Percentiles rank a stretch among this genome's conserved stretches.
These are phyloP conservation scores for Prostheceraeus crozeri DNA, from an alignment of 2,888 invertebrate species.

Conservation along the genomic window DNA sequence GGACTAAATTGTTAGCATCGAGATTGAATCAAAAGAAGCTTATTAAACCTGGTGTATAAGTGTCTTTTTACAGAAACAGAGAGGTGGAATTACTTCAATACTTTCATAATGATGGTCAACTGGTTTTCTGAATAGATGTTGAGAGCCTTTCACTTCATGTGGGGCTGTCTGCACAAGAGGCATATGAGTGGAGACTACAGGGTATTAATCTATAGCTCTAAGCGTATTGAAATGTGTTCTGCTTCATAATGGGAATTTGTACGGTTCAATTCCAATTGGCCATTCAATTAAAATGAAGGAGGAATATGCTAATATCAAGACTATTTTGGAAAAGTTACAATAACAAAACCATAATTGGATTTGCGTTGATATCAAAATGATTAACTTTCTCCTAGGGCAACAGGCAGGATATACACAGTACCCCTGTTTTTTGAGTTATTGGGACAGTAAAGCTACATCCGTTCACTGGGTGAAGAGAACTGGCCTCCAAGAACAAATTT, in stretches of 20 bases:
- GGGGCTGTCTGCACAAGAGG: too few relatives aligned
- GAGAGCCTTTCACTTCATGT: too few relatives aligned
- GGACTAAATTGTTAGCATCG: too few relatives aligned
- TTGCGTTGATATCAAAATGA: slow-evolving; percentile 1
- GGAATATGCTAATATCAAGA: slow-evolving; percentile 19
- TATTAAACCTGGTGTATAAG: too few relatives aligned
- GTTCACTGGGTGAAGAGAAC: slow-evolving; percentile 23
- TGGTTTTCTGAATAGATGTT: too few relatives aligned
- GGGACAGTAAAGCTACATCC: slow-evolving; percentile 1
- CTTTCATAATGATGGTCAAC: too few relatives aligned
- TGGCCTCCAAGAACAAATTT: slow-evolving; percentile 17
- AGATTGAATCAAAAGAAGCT: too few relatives aligned
- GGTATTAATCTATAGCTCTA: too few relatives aligned
- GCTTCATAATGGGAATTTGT: slow-evolving; percentile 25
- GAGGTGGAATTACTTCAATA: too few relatives aligned
- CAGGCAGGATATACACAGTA: slow-evolving; percentile 18
- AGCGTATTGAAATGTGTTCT: slow-evolving; percentile 10
- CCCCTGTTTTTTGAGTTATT: slow-evolving; percentile 26
- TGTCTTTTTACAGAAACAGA: too few relatives aligned
- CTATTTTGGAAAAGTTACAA: slow-evolving; percentile 9
- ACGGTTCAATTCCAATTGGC: slow-evolving; percentile 23
- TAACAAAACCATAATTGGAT: slow-evolving; percentile 14
- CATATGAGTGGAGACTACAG: slow-evolving; percentile 18
- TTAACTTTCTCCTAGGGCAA: slow-evolving; percentile 24
- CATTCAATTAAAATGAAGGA: slow-evolving; percentile 22